Percentiles rank a stretch among this genome's conserved stretches.
Evolutionary conservation across 2,113 vertebrate species (phyloP).

Genomic region (Boulengeromyrus knoepffleri): DNA sequence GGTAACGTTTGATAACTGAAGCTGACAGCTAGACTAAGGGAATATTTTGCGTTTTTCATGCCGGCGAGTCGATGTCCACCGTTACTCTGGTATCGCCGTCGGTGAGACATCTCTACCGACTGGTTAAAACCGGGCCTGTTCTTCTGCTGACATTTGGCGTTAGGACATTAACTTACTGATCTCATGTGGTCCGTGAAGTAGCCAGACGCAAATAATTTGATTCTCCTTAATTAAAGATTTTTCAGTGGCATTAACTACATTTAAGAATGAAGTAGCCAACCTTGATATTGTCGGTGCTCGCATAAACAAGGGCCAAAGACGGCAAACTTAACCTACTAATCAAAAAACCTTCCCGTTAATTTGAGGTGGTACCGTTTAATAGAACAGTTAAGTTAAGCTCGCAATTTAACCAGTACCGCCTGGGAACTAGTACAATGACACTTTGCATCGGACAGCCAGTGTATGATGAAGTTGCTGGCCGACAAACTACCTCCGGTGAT

Average conservation of each 20-base stretch:
- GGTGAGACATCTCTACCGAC: not conserved
- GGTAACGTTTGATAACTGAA: constrained; percentile 40
- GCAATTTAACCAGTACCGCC: not conserved
- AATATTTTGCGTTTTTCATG: not conserved
- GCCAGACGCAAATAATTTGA: not conserved
- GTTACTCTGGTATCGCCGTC: not conserved
- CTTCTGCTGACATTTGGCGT: not conserved
- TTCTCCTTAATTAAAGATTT: not conserved
- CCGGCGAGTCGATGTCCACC: not conserved
- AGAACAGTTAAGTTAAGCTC: not conserved
- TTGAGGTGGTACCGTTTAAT: not conserved
- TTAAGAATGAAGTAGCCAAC: not conserved
- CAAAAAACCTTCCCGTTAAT: not conserved
- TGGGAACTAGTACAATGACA: not conserved
- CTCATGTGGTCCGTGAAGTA: not conserved
- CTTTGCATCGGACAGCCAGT: not conserved
- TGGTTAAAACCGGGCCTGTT: not conserved
- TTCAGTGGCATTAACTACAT: not conserved
- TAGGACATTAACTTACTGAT: not conserved
- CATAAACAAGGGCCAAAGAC: not conserved
- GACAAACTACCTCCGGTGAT: not conserved
- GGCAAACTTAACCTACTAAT: not conserved
- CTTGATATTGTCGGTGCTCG: not conserved
- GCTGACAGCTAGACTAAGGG: no score
- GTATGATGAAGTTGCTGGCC: not conserved